Evolutionary conservation across 2,797 vertebrate genomes (phyloP), one percentile per base, ranked within the genome.

Genomic region (Podargus strigoides): DNA sequence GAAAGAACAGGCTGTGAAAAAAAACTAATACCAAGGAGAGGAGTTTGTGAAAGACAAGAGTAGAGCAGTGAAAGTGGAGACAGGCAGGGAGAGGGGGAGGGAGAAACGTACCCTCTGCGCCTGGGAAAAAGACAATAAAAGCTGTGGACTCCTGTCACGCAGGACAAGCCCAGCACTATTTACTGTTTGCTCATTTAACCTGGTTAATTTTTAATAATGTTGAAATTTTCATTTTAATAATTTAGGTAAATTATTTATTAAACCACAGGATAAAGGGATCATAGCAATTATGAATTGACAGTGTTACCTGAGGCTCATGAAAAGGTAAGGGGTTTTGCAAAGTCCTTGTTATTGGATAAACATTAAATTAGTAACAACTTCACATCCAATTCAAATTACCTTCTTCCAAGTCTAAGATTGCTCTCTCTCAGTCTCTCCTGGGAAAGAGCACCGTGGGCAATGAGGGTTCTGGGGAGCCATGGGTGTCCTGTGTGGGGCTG

Each of bases 201-300:
- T 98, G 95, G 97, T 98, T 98, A 98, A 98, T 98, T 98, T 98
- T 98, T 98, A 98, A 98, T 98, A 97, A 97, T 98, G 97, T 98
- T 98, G 98, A 98, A 97, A 98, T 98, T 98, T 98, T 98, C 97
- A 96, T 98, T 98, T 98, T 97, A 98, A 98, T 98, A 98, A 98
- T 98, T 98, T 97, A 98, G 93, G 96, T 98, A 97, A 98, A 98
- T 98, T 98, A 98, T 98, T 98, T 98, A 98, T 98, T 97, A 97
- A 98, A 97, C 95, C 67, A 16, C 91, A 73, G 96, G 97, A 97
- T 97, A 97, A 97, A 98, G 95, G 96, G 95, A 97, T 96, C 95
- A 95, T 95, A 95, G 94, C 97, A 97, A 97, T 98, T 97, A 98
- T 96, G 97, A 97, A 97, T 86, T 62, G 93, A 97, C 96, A 97